These are phyloP conservation scores for Limnodromus scolopaceus DNA, from an alignment of 2,797 vertebrate genomes.

Conservation along the genomic window DNA sequence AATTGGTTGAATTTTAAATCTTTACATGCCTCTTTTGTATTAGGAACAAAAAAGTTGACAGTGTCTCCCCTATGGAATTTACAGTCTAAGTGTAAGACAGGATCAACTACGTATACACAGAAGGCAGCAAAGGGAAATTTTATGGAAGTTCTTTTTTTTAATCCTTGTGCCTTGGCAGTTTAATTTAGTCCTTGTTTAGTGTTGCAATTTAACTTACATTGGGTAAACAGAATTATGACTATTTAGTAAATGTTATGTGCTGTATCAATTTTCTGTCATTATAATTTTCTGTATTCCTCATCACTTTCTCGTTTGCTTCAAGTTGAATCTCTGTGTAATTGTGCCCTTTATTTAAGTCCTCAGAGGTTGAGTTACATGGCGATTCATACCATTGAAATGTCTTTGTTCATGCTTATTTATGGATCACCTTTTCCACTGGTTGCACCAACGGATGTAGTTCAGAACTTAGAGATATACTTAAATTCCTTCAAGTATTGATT, in stretches of 20 bases:
- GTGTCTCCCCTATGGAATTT: background rate
- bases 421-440: background rate
- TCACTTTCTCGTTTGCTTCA: background rate
- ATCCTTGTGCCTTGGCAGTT: background rate
- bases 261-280: background rate
- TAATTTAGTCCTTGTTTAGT: background rate
- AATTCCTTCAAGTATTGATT: background rate
- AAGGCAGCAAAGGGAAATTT: background rate
- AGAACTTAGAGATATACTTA: background rate
- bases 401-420: background rate
- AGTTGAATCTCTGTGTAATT: background rate
- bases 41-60: background rate
- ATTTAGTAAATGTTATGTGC: background rate
- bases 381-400: background rate
- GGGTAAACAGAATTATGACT: background rate
- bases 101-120: background rate
- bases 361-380: background rate
- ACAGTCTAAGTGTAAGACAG: background rate
- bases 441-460: accelerated
- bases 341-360: background rate
- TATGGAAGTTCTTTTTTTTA: background rate
- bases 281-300: background rate
- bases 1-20: background rate
- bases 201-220: background rate
- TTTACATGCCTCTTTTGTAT: background rate